Evolutionary conservation across 2,113 vertebrate genomes (phyloP).

Genomic region (Pangasianodon gigas): DNA sequence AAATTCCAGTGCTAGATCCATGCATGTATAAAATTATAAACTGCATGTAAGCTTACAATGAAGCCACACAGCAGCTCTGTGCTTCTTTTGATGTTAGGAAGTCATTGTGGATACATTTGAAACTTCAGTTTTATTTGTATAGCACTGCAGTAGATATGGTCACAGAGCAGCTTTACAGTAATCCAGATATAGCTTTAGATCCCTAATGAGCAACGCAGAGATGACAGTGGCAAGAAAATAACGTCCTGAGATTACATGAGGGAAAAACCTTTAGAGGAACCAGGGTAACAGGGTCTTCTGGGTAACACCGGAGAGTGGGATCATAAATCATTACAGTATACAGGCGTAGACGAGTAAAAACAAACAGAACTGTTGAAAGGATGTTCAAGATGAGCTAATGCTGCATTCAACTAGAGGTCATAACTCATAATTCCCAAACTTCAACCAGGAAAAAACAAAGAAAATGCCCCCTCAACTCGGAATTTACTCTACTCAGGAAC

Average conservation of each 20-base stretch:
- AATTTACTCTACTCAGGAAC: background rate
- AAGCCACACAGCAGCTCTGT: background rate
- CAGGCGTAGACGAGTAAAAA: too few species aligned
- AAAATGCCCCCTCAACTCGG: background rate
- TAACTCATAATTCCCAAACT: background rate
- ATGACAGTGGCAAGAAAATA: background rate
- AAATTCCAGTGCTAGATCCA: background rate
- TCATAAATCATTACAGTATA: too few species aligned
- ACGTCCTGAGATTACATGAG: too few species aligned
- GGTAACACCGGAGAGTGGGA: too few species aligned
- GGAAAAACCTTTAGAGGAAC: too few species aligned
- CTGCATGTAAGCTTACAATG: background rate
- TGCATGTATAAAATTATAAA: background rate
- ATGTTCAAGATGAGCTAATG: background rate
- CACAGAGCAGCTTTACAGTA: background rate
- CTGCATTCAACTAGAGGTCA: background rate
- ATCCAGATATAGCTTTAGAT: too few species aligned
- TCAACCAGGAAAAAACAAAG: background rate
- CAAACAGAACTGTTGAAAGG: background rate
- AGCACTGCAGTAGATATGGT: background rate
- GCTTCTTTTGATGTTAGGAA: background rate
- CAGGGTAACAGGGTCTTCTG: too few species aligned
- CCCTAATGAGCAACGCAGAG: background rate
- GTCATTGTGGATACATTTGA: too few species aligned
- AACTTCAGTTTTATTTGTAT: too few species aligned